Evolutionary conservation across 2,888 invertebrate genomes (phyloP), one percentile per base, ranked within the genome.

Genomic region (Cosmorhoe ocellata): DNA sequence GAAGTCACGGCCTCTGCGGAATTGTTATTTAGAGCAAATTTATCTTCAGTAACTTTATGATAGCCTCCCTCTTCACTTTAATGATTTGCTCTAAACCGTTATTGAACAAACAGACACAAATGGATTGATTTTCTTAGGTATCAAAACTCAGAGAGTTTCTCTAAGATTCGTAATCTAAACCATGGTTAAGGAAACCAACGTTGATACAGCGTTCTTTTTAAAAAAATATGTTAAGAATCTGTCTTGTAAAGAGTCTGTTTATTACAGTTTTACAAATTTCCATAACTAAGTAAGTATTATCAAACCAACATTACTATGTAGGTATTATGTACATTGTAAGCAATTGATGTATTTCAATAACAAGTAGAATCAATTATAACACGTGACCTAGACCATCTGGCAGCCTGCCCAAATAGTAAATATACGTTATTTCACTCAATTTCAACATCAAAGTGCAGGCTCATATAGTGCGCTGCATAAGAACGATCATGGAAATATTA

Each of bases 1-100:
- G n/a, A n/a, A 49, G 32, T 43, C 42, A 38, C 32, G 49, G 43
- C 38, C 42, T 41, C 36, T 37, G 36, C 48, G 48, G 39, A 26
- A 31, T 22, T 36, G 11, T 14, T 14, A 22, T 41, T 12, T 28
- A 41, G 33, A 36, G 36, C 6, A 24, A 37, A 37, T 38, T 22
- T n/a, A 45, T 46, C 39, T 46, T 39, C 27, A 24, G 24, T 24
- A 39, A 46, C 18, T 38, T 14, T 11, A 11, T 13, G 8, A 12
- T 24, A 9, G 13, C 24, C n/a, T 12, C 9, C 4, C 4, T 18
- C 2, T 18, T 24, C 9, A 37, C 1, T 14, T 13, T 14, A 9
- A 33, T 32, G 24, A 24, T 3, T n/a, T n/a, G n/a, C 18, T 18
- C 18, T 18, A 2, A 13, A 8, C 33, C 13, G 11, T 30, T n/a